Evolutionary conservation across 2,888 invertebrate genomes (phyloP).

Genomic region (Lepidocyrtinus sp.): DNA sequence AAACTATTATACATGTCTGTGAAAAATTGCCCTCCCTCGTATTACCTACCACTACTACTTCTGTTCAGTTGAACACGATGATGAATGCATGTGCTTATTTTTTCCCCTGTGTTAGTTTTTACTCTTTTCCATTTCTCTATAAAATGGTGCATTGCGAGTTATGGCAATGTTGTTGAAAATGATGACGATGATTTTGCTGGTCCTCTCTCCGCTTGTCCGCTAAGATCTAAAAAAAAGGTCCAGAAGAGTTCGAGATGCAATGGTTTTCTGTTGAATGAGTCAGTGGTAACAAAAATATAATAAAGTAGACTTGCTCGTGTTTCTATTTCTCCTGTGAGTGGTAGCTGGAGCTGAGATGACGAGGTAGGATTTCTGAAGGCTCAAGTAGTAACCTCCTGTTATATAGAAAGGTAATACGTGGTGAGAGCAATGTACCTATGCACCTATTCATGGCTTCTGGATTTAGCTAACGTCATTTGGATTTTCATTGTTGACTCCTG

Average conservation of each 20-base stretch:
- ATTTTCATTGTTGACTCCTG: too few relatives aligned
- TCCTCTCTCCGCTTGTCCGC: not conserved
- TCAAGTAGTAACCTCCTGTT: too few relatives aligned
- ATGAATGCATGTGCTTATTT: slow-evolving; percentile 55
- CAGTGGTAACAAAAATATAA: not conserved
- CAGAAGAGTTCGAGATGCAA: too few relatives aligned
- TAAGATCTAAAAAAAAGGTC: too few relatives aligned
- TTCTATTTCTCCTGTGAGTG: too few relatives aligned
- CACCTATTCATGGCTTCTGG: too few relatives aligned
- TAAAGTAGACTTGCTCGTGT: not conserved
- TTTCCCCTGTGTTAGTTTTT: slow-evolving; percentile 27
- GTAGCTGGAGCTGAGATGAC: too few relatives aligned
- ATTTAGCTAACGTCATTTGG: too few relatives aligned
- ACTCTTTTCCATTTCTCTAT: slow-evolving; percentile 30
- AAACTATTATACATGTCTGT: slow-evolving; percentile 53
- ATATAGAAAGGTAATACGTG: too few relatives aligned
- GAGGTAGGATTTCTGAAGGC: too few relatives aligned
- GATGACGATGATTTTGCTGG: slow-evolving; percentile 11
- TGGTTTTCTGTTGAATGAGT: not conserved
- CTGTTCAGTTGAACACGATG: slow-evolving; percentile 37
- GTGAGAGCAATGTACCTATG: too few relatives aligned
- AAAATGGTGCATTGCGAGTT: slow-evolving; percentile 32
- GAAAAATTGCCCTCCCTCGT: slow-evolving; percentile 69
- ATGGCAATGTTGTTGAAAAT: slow-evolving; percentile 20
- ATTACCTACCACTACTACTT: slow-evolving; percentile 31